phyloP scores from a whole-genome alignment of 2,888 invertebrate genomes.

The Sinohyriopsis cumingii region DNA sequence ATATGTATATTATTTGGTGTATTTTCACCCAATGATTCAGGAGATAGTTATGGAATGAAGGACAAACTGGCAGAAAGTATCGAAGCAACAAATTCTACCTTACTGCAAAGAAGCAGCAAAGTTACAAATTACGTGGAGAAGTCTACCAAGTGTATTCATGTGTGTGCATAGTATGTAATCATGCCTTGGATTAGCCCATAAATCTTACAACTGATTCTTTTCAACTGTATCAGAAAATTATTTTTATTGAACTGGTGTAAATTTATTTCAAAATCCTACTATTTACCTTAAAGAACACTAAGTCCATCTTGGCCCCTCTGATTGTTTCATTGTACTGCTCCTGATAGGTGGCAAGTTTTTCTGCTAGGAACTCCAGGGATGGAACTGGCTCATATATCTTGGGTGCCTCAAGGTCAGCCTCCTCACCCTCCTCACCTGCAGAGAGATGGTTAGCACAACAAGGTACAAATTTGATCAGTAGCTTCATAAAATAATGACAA shows the following conservation, averaged over 20 bases:
- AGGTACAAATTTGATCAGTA: neutral
- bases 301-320: conserved; percentile 71
- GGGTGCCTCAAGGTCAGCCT: conserved; percentile 93
- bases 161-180: no score
- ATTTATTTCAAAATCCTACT: neutral
- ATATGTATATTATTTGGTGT: no score
- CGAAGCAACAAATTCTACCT: no score
- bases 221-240: no score
- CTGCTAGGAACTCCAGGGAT: conserved; percentile 83
- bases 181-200: no score
- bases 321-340: conserved; percentile 71
- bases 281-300: conserved; percentile 72
- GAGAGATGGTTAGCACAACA: neutral
- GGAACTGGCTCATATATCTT: conserved; percentile 91
- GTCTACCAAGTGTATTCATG: no score
- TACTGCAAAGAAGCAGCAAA: no score
- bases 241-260: neutral
- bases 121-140: no score
- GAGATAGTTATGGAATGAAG: no score
- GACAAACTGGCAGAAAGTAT: no score
- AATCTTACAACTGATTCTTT: no score
- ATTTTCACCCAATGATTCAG: no score
- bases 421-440: conserved; percentile 94
- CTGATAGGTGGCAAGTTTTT: conserved; percentile 64
- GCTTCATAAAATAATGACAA: neutral